Evolutionary conservation across 2,113 vertebrate species (phyloP).

Genomic region (Colistium nudipinnis): DNA sequence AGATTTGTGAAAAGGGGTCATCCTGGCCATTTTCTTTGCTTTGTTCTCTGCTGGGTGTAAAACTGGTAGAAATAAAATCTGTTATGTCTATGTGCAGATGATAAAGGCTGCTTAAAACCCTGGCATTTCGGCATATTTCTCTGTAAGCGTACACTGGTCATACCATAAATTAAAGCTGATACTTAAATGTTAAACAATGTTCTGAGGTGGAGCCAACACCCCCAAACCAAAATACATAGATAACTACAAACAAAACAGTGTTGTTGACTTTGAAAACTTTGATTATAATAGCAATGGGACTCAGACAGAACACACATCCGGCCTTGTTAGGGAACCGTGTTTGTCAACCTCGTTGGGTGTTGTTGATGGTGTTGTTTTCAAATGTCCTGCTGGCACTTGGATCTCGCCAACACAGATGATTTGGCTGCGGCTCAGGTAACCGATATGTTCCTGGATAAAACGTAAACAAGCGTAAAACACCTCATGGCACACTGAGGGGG

Average conservation of each 20-base stretch:
- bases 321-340: constrained; percentile 59
- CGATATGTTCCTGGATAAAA: constrained; percentile 74
- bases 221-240: constrained; percentile 9
- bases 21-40: constrained; percentile 42
- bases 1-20: constrained; percentile 27
- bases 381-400: constrained; percentile 67
- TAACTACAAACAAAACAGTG: constrained; percentile 13
- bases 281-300: constrained; percentile 14
- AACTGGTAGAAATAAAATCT: not conserved
- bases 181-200: not conserved
- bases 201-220: not conserved
- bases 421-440: constrained; percentile 77
- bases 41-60: constrained; percentile 42
- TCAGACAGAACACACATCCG: constrained; percentile 23
- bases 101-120: constrained; percentile 1
- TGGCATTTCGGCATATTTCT: not conserved
- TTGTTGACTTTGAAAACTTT: constrained; percentile 26
- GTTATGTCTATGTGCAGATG: constrained; percentile 11
- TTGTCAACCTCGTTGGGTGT: constrained; percentile 52
- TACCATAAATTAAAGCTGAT: not conserved
- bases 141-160: not conserved
- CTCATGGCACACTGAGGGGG: constrained; percentile 48
- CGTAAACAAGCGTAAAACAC: constrained; percentile 76
- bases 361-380: constrained; percentile 80
- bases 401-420: constrained; percentile 68